Base-by-base conservation (phyloP, 2,113 vertebrate genomes). In the Rhabdomys dilectus region DNA sequence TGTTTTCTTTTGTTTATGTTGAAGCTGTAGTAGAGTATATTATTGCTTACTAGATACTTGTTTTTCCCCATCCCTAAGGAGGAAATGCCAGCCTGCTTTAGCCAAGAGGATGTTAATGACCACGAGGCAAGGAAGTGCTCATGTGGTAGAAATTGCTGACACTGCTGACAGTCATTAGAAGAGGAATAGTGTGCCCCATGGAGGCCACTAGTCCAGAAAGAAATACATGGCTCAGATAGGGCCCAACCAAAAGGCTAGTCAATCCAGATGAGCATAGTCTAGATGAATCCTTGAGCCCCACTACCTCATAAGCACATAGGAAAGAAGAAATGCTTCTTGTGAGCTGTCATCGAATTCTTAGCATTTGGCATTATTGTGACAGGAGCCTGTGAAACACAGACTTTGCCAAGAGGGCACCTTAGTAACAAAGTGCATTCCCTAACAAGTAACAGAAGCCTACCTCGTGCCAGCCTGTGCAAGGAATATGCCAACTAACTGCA, bases 1-100 rank as follows among this genome's bases (percentile, higher is more conserved):
- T 94, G 81, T 84, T 89, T 60, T 9, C 51, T 95, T 85, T 92
- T 34, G 34, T 56, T 86, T 94, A 92, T 90, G 26, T 87, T 93
- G 12, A 26, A 39, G 2, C 39, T 73, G 6, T 70, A 45, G 80
- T 64, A 77, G 24, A 62, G 58, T 81, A 56, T 73, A 78, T 84
- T 84, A 75, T 21, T 91, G 5, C 34, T 88, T 72, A 64, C 31
- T 21, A n/a, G 80, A 91, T 76, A 53, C 56, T 93, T 56, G 39
- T 10, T 88, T 45, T 7, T 64, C 10, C 22, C 36, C 19, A n/a
- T 36, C n/a, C 75, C 10, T 3, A 7, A 66, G 51, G 24, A 73
- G 81, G 72, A 53, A 66, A 4, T 51, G 2, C 10, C 19, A 34
- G 56, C 31, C 89, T 94, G 9, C 42, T 89, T 91, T 51, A 31